Evolutionary conservation across 1,140 invertebrate genomes (phyloP), one percentile per base, ranked within the genome.

Genomic region (Philaenus spumarius): DNA sequence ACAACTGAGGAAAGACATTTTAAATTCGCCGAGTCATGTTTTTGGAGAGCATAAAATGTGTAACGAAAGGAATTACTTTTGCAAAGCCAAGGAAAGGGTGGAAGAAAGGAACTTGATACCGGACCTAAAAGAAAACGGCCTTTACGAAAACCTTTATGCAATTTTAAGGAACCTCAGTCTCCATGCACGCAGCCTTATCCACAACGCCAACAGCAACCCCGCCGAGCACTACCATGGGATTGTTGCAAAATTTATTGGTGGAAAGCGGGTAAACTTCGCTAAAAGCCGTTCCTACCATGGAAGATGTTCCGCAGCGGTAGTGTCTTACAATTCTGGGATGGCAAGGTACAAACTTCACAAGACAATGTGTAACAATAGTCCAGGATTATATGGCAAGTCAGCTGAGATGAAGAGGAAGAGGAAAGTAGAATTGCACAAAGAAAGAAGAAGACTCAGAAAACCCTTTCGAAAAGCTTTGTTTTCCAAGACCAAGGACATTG

Each of bases 151-250:
- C n/a, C n/a, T n/a, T 30, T 30, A 30, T 30, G 26, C 3, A 42
- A 19, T 15, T 42, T 4, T 42, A 19, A 42, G 12, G 39, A 19
- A 42, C 19, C 14, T 42, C 19, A 42, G 39, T 19, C 39, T 15
- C 39, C 12, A 42, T 14, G 19, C 2, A n/a, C 12, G 39, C 2
- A n/a, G 39, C 19, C 22, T 63, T 1, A 48, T 63, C 14, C 23
- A 58, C 2, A 48, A 62, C 37, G 35, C 55, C 2, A 40, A 60
- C 20, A 60, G 61, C 51, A 62, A 62, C 47, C 19, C 42, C 14
- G 61, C 45, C 23, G 61, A 62, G 35, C 57, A 62, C 7, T 62
- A n/a, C n/a, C 61, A 62, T 30, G 39, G 50, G 12, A 37, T 47
- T 4, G 26, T 63, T 1, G 52, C 54, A 2, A 63, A 47, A 39